Conservation (phyloP, 35 echinoderm and acorn worm species). For the Chiridota heheva region DNA sequence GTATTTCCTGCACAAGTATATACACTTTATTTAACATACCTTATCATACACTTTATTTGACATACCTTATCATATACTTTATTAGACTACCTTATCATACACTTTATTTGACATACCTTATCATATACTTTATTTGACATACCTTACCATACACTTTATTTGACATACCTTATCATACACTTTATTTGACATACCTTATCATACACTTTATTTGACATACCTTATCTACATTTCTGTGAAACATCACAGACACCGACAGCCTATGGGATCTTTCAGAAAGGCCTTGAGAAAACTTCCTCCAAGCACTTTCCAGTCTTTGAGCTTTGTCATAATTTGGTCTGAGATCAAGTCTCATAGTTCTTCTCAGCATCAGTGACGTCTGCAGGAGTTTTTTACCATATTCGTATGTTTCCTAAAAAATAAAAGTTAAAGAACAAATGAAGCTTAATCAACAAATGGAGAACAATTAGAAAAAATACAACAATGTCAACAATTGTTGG, state of each 20-base stretch:
- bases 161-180: too few species aligned
- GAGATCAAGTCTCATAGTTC: conserved; percentile 71
- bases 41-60: too few species aligned
- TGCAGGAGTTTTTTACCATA: conserved; percentile 84
- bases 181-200: too few species aligned
- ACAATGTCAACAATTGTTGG: too few species aligned
- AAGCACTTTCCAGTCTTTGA: conserved; percentile 74
- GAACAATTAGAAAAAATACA: not conserved
- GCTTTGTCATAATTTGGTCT: conserved; percentile 83
- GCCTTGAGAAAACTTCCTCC: conserved; percentile 79
- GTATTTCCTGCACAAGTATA: too few species aligned
- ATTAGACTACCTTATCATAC: too few species aligned
- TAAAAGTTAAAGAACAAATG: not conserved
- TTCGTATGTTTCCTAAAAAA: conserved; percentile 84
- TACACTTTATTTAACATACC: too few species aligned
- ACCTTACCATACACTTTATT: too few species aligned
- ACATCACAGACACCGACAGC: conserved; percentile 91
- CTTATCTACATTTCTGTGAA: conserved; percentile 86
- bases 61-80: too few species aligned
- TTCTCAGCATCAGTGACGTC: conserved; percentile 71
- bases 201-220: too few species aligned
- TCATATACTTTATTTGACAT: too few species aligned
- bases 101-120: too few species aligned
- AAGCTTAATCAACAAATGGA: not conserved
- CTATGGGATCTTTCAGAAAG: conserved; percentile 73